These are phyloP conservation scores for Reinhardtius hippoglossoides DNA, from an alignment of 2,113 vertebrate genomes.

Conservation along the genomic window DNA sequence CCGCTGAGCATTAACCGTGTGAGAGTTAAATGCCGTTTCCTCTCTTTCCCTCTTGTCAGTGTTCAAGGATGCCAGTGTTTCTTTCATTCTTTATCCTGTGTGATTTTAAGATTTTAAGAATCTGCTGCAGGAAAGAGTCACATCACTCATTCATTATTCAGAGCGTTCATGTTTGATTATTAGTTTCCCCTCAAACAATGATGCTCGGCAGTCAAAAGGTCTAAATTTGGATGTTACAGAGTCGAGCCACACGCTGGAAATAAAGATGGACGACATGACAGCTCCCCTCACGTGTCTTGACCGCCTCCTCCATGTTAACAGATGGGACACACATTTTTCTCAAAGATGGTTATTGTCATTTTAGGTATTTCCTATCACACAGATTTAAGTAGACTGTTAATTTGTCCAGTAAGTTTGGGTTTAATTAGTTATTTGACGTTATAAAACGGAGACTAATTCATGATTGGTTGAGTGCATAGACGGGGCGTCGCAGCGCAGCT, in stretches of 20 bases:
- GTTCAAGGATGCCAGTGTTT: slow-evolving; percentile 21
- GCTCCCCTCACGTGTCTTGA: no score
- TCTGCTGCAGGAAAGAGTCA: background rate
- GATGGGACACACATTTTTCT: no score
- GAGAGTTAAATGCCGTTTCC: slow-evolving; percentile 22
- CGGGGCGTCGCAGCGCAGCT: no score
- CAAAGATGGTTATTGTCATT: background rate
- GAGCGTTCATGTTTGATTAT: slow-evolving; percentile 7
- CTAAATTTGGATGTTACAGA: background rate
- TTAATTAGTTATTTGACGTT: no score
- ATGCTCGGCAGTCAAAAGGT: background rate
- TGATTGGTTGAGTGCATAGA: no score
- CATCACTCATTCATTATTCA: background rate
- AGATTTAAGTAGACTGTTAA: no score
- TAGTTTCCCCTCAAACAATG: background rate
- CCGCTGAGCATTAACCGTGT: background rate
- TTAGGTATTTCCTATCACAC: background rate
- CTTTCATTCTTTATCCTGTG: background rate
- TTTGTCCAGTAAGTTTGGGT: no score
- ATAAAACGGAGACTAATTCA: no score
- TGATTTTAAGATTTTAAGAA: slow-evolving; percentile 3
- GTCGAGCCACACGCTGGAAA: no score
- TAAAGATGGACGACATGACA: no score
- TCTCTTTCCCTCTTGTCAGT: background rate
- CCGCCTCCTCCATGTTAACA: background rate